Conservation (phyloP, 1,140 invertebrate genomes). For the Trinorchestia longiramus region DNA sequence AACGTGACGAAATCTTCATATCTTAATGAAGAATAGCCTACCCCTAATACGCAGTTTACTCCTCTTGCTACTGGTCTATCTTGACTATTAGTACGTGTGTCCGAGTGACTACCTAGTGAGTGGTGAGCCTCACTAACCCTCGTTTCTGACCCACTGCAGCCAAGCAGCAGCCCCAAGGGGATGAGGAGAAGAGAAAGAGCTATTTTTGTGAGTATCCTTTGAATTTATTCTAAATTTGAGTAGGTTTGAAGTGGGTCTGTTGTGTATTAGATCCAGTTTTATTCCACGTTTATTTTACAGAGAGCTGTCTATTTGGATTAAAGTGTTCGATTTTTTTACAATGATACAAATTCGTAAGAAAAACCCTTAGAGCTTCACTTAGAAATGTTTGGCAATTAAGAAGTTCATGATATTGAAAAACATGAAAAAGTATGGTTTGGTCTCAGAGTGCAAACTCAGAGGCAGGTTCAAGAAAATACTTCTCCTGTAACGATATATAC, state of each 20-base stretch:
- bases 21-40: no score
- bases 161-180: slow-evolving; percentile 70
- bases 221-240: neutral
- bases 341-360: neutral
- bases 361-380: neutral
- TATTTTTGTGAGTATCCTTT: slow-evolving; percentile 78
- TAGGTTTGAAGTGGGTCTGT: neutral
- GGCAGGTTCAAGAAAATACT: no score
- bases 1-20: no score
- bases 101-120: neutral
- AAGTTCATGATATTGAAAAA: neutral
- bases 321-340: neutral
- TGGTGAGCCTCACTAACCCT: neutral
- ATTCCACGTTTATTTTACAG: no score
- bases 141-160: slow-evolving; percentile 15
- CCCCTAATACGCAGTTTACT: no score
- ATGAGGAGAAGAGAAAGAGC: slow-evolving; percentile 80
- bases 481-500: no score
- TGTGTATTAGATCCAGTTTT: neutral
- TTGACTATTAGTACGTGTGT: neutral
- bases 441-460: no score
- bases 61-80: no score
- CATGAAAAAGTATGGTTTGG: neutral
- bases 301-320: neutral
- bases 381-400: neutral